Percentiles rank a stretch among this genome's conserved stretches.
Conservation (phyloP, 2,888 invertebrate species). For the Rotaria magnacalcarata region DNA sequence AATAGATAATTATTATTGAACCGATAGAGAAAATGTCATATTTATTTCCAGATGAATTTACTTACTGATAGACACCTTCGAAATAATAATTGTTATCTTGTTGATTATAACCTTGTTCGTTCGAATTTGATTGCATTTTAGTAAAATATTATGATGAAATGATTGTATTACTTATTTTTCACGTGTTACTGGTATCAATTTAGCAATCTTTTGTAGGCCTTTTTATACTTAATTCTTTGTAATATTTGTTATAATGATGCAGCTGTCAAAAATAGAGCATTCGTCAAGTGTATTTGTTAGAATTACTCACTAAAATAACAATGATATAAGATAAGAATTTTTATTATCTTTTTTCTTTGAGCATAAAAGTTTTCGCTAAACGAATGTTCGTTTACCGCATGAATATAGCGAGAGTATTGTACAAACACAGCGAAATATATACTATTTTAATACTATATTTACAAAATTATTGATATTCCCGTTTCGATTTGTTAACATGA, state of each 20-base stretch:
- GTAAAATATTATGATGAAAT: background rate
- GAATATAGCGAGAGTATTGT: background rate
- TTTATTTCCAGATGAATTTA: background rate
- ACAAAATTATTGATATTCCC: too few species aligned
- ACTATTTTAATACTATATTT: too few species aligned
- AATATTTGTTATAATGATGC: background rate
- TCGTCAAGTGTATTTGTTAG: background rate
- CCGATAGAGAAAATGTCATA: background rate
- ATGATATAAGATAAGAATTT: background rate
- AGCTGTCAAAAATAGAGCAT: background rate
- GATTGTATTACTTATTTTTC: background rate
- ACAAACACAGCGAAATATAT: background rate
- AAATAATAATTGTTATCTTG: too few species aligned
- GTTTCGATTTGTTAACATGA: too few species aligned
- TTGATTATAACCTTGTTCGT: background rate
- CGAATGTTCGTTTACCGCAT: background rate
- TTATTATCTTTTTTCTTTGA: background rate
- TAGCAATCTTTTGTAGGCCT: background rate
- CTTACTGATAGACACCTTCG: background rate
- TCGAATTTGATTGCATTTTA: background rate
- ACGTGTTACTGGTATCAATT: background rate
- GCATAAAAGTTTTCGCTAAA: background rate
- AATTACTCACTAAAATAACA: background rate
- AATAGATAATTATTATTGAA: background rate
- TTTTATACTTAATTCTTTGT: background rate